A percentile compares a stretch with the other conserved stretches of the same genome.
Evolutionary conservation across 2,797 vertebrate genomes (phyloP).

Genomic region (Silurus lanzhouensis): DNA sequence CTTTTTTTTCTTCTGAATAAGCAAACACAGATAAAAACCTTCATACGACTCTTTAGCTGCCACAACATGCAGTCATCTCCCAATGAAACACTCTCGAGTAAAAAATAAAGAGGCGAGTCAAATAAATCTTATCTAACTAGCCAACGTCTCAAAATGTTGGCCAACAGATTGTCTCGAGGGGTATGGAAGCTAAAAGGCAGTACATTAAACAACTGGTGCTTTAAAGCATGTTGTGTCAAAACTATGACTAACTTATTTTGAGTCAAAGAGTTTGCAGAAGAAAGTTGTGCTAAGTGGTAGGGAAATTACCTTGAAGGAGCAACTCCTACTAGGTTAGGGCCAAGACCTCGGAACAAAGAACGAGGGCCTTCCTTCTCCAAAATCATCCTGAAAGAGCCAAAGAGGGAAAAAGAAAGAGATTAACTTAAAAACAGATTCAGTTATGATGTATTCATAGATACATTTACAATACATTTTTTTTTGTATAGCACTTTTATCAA

Average conservation of each 20-base stretch:
- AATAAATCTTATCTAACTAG: background rate
- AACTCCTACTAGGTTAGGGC: constrained; percentile 95
- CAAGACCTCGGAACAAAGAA: constrained; percentile 95
- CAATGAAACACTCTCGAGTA: background rate
- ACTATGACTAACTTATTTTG: background rate
- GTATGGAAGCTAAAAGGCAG: background rate
- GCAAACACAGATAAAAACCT: background rate
- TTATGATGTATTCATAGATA: too few relatives aligned
- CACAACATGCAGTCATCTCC: background rate
- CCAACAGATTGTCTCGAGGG: background rate
- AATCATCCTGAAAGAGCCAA: constrained; percentile 80
- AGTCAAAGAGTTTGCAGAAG: background rate
- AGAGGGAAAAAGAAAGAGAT: background rate
- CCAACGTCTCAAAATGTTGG: background rate
- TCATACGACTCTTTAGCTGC: background rate
- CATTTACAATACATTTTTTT: too few relatives aligned
- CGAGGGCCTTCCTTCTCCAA: constrained; percentile 94
- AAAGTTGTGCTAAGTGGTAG: background rate
- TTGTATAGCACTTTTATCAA: too few relatives aligned
- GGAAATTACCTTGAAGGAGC: constrained; percentile 89
- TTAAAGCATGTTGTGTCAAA: background rate
- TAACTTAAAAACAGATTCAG: too few relatives aligned
- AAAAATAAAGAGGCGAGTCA: background rate
- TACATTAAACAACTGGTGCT: too few relatives aligned
- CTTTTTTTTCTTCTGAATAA: too few relatives aligned